Evolutionary conservation across 2,888 invertebrate species (phyloP).

Genomic region (Nebria salina): DNA sequence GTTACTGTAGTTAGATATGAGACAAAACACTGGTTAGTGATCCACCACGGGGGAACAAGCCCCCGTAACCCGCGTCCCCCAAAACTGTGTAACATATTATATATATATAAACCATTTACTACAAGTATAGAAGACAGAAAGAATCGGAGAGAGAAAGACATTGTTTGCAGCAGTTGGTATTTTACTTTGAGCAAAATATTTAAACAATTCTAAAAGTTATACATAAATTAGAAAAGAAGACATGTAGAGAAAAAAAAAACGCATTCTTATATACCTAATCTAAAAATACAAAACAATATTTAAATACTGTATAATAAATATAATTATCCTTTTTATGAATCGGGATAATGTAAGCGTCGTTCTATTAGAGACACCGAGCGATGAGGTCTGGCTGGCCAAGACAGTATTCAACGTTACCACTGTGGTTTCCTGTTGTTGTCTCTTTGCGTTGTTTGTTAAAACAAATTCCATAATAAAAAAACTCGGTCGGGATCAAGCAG

Average conservation of each 20-base stretch:
- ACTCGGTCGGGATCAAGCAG: conserved; percentile 44
- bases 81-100: conserved; percentile 42
- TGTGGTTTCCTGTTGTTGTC: conserved; percentile 35
- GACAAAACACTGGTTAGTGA: conserved; percentile 47
- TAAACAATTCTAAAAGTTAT: conserved; percentile 46
- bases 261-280: conserved; percentile 46
- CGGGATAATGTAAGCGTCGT: conserved; percentile 37
- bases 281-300: conserved; percentile 43
- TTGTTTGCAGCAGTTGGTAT: conserved; percentile 41
- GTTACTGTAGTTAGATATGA: conserved; percentile 42
- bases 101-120: conserved; percentile 15
- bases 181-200: conserved; percentile 46
- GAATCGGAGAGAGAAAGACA: conserved; percentile 23
- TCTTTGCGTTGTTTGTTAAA: conserved; percentile 16
- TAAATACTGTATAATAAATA: conserved; percentile 37
- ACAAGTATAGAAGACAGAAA: conserved; percentile 7
- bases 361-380: conserved; percentile 29
- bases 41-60: conserved; percentile 38
- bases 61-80: conserved; percentile 28
- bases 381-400: conserved; percentile 36
- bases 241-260: conserved; percentile 36
- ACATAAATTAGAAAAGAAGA: conserved; percentile 40
- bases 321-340: conserved; percentile 40
- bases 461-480: conserved; percentile 23
- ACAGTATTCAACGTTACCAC: conserved; percentile 40